phyloP scores from a whole-genome alignment of 2,888 invertebrate species.

The Lasioglossum pauxillum region DNA sequence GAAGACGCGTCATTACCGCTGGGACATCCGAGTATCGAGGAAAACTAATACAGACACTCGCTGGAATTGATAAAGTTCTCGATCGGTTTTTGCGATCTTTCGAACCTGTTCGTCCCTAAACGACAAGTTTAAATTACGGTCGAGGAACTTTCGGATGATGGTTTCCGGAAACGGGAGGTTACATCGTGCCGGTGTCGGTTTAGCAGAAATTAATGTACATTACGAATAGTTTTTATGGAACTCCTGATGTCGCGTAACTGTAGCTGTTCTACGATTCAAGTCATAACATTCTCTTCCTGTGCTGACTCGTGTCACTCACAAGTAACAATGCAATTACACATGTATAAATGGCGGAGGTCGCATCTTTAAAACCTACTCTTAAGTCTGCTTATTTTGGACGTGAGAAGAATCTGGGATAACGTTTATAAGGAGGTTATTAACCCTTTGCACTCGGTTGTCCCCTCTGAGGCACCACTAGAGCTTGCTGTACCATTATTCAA shows the following conservation, averaged over 20 bases:
- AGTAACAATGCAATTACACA: background rate
- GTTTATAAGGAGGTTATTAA: background rate
- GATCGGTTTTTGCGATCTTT: conserved; percentile 32
- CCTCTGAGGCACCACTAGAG: no score
- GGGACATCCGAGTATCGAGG: conserved; percentile 55
- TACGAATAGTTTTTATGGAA: background rate
- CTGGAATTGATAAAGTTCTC: conserved; percentile 63
- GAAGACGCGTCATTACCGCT: conserved; percentile 66
- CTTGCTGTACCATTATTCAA: no score
- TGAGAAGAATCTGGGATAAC: background rate
- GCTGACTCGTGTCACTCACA: background rate
- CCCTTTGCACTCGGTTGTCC: no score
- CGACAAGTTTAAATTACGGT: conserved; percentile 45
- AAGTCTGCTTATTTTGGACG: background rate
- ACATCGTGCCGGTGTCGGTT: background rate
- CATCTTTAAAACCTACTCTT: background rate
- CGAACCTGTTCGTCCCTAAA: conserved; percentile 27
- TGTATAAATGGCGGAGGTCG: background rate
- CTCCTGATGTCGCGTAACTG: background rate
- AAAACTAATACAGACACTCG: conserved; percentile 63
- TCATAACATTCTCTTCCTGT: background rate
- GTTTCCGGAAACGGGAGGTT: background rate
- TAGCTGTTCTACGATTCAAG: background rate
- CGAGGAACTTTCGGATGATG: conserved; percentile 31
- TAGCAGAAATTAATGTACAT: background rate